phyloP scores from a whole-genome alignment of 1,140 invertebrate genomes.

The Drosophila yakuba region DNA sequence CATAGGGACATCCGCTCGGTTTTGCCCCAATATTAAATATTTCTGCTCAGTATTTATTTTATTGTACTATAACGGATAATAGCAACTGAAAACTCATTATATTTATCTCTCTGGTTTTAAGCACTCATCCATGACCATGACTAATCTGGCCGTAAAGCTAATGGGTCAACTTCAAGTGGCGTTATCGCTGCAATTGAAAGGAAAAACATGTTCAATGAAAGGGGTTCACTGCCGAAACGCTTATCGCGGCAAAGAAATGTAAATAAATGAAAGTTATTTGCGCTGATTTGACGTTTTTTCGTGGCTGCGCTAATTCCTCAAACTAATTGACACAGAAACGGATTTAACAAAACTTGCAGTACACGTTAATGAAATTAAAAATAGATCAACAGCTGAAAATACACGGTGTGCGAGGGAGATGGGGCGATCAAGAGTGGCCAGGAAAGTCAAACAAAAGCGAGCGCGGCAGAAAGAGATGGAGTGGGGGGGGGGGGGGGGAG shows the following conservation, averaged over 20 bases:
- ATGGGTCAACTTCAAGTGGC: slow-evolving; percentile 15
- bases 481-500: neutral
- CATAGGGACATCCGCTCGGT: no score
- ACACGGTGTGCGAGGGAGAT: slow-evolving; percentile 25
- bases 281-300: slow-evolving; percentile 31
- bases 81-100: no score
- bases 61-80: no score
- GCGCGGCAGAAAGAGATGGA: slow-evolving; percentile 5
- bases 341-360: slow-evolving; percentile 40
- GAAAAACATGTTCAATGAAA: slow-evolving; percentile 3
- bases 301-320: slow-evolving; percentile 21
- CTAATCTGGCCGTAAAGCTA: slow-evolving; percentile 20
- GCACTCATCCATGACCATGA: slow-evolving; percentile 4
- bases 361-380: slow-evolving; percentile 72
- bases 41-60: no score
- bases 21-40: no score
- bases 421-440: slow-evolving; percentile 30
- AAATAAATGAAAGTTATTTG: slow-evolving; percentile 51
- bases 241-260: slow-evolving; percentile 19
- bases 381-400: slow-evolving; percentile 72
- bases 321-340: slow-evolving; percentile 40
- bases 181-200: slow-evolving; percentile 7
- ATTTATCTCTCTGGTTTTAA: neutral
- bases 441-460: slow-evolving; percentile 34
- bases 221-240: neutral